These are phyloP conservation scores for Tortricodes alternella DNA, from an alignment of 2,888 invertebrate species.

Conservation along the genomic window DNA sequence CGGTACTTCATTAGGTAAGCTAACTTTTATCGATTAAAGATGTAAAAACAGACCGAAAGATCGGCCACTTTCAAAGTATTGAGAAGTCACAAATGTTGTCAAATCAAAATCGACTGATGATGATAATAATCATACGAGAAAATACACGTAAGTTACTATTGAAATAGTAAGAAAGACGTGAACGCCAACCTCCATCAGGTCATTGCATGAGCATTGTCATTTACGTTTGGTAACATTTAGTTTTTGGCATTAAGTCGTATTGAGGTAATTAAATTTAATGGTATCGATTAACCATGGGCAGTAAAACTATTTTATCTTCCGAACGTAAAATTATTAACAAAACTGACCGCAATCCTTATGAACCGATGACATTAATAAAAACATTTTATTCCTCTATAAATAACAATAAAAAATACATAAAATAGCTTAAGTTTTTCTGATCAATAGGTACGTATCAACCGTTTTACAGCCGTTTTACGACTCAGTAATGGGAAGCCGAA, in stretches of 20 bases:
- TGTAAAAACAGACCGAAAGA: neutral
- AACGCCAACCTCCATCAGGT: no score
- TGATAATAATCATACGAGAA: no score
- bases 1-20: conserved; percentile 17
- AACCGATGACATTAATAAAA: conserved; percentile 74
- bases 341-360: conserved; percentile 48
- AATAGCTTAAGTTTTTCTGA: conserved; percentile 74
- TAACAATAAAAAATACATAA: conserved; percentile 80
- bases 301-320: conserved; percentile 12
- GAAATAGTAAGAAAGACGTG: no score
- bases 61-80: no score
- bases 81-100: no score
- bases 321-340: conserved; percentile 37
- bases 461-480: conserved; percentile 76
- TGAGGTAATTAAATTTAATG: conserved; percentile 4
- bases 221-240: no score
- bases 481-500: conserved; percentile 67
- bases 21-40: neutral
- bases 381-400: conserved; percentile 76
- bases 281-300: conserved; percentile 18
- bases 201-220: no score
- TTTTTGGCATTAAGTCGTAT: neutral
- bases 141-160: no score
- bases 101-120: no score
- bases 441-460: conserved; percentile 60